phyloP scores from a whole-genome alignment of 2,888 invertebrate species.

The Heteropelma amictum region DNA sequence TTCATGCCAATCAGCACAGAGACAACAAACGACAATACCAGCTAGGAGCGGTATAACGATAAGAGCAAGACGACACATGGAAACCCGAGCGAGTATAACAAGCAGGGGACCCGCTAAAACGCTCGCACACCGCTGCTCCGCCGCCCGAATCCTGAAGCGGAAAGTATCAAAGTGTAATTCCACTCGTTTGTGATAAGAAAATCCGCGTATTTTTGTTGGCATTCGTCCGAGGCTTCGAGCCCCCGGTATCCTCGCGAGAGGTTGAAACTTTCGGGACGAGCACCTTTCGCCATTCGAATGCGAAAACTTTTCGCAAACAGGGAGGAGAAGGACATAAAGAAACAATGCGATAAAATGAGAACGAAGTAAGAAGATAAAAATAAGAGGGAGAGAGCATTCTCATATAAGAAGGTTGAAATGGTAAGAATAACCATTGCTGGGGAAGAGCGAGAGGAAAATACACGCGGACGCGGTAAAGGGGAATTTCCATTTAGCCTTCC shows the following conservation, averaged over 20 bases:
- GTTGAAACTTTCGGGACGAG: neutral
- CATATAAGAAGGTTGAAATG: conserved; percentile 49
- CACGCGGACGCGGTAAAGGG: conserved; percentile 49
- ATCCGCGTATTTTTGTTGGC: conserved; percentile 34
- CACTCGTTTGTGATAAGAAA: conserved; percentile 28
- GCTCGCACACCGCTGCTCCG: too few relatives aligned
- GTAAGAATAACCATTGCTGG: conserved; percentile 49
- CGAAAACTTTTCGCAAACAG: conserved; percentile 48
- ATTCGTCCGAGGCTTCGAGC: conserved; percentile 15
- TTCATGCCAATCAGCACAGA: too few relatives aligned
- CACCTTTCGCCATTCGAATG: conserved; percentile 40
- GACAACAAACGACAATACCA: too few relatives aligned
- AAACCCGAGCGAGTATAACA: too few relatives aligned
- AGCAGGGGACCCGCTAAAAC: too few relatives aligned
- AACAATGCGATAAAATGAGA: neutral
- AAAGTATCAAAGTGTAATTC: too few relatives aligned
- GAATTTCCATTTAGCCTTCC: conserved; percentile 61
- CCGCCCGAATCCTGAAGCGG: too few relatives aligned
- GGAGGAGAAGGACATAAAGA: conserved; percentile 18
- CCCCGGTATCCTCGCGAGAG: conserved; percentile 19
- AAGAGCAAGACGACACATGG: too few relatives aligned
- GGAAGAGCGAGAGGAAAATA: neutral
- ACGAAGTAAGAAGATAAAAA: conserved; percentile 31
- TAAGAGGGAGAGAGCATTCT: conserved; percentile 25
- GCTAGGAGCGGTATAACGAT: too few relatives aligned